phyloP scores from a whole-genome alignment of 2,113 vertebrate species.

The Benitochromis conjunctus region DNA sequence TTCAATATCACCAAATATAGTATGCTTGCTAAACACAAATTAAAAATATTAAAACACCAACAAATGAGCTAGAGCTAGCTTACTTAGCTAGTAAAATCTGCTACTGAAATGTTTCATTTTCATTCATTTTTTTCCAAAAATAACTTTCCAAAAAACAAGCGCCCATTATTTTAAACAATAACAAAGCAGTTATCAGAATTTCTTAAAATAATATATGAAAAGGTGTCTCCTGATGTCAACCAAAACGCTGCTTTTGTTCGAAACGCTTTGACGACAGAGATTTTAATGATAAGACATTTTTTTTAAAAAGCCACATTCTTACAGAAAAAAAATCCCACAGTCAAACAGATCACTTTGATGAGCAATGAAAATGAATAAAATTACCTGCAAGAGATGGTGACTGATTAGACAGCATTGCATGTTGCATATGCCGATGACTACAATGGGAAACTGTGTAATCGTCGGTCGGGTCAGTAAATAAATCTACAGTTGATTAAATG shows the following conservation, averaged over 20 bases:
- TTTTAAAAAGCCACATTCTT: background rate
- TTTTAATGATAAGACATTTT: too few species aligned
- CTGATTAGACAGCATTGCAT: background rate
- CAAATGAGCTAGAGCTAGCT: background rate
- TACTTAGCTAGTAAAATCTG: background rate
- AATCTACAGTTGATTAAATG: background rate
- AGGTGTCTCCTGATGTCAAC: background rate
- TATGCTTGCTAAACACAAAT: background rate
- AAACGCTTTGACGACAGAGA: background rate
- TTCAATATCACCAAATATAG: background rate
- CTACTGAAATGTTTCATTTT: background rate
- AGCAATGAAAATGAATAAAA: background rate
- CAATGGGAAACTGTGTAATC: background rate
- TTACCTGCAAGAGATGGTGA: background rate
- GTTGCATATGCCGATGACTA: background rate
- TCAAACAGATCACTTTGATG: background rate
- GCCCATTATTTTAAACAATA: background rate
- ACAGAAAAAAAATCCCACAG: background rate
- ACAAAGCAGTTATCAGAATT: background rate
- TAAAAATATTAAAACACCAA: background rate
- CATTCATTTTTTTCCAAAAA: background rate
- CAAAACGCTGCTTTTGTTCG: rapidly evolving
- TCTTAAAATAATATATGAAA: background rate
- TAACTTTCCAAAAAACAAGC: background rate
- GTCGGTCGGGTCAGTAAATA: background rate